Evolutionary conservation across 2,797 vertebrate genomes (phyloP).

Genomic region (Falco concolor): DNA sequence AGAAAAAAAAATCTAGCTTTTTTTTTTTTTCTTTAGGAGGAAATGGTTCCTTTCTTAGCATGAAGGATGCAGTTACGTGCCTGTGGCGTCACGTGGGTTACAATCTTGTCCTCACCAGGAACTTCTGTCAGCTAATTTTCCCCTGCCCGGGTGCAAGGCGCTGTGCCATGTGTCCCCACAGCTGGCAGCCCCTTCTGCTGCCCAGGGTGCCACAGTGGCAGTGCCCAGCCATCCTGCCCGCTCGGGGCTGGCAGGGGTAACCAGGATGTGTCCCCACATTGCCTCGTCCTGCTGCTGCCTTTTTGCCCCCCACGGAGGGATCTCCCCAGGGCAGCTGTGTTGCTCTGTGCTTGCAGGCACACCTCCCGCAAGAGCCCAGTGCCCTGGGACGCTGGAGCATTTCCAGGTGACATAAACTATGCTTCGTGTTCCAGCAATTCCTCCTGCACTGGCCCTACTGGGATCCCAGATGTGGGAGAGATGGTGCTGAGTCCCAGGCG

Average conservation of each 20-base stretch:
- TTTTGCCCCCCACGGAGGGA: accelerated
- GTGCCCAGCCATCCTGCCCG: accelerated
- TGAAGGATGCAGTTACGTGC: conserved; percentile 60
- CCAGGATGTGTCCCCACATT: accelerated
- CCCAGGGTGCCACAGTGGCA: accelerated
- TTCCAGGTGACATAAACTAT: not conserved
- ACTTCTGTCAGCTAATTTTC: conserved; percentile 48
- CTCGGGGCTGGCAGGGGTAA: not conserved
- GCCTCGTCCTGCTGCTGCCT: not conserved
- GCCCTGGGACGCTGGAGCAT: not conserved
- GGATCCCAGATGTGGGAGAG: not conserved
- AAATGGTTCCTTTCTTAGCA: conserved; percentile 61
- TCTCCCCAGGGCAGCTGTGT: not conserved
- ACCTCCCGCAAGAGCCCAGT: not conserved
- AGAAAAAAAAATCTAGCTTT: not conserved
- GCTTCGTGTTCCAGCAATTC: not conserved
- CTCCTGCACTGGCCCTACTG: not conserved
- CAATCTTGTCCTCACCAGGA: not conserved
- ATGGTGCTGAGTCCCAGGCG: not conserved
- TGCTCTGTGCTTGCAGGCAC: not conserved
- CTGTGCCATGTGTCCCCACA: accelerated
- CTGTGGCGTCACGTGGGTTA: conserved; percentile 25
- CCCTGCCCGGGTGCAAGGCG: not conserved
- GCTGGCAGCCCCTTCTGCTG: not conserved
- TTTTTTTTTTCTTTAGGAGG: conserved; percentile 2